These are phyloP conservation scores for Mamestra brassicae DNA, from an alignment of 2,888 invertebrate species.

Conservation along the genomic window DNA sequence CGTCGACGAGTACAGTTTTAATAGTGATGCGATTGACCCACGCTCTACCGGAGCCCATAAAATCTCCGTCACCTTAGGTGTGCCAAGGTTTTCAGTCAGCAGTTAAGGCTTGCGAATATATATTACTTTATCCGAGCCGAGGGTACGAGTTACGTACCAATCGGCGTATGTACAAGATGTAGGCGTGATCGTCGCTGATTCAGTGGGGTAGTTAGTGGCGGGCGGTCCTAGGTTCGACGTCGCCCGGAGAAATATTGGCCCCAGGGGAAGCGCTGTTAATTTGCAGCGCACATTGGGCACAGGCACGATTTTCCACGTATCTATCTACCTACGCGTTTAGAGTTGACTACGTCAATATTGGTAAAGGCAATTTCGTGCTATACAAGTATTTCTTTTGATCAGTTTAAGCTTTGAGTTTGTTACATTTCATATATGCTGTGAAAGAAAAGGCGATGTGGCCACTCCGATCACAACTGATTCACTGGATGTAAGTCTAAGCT, in stretches of 20 bases:
- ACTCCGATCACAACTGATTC: neutral
- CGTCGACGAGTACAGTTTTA: conserved; percentile 48
- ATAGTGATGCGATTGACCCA: conserved; percentile 60
- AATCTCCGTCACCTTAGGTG: conserved; percentile 69
- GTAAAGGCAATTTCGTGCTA: conserved; percentile 72
- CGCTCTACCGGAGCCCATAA: conserved; percentile 60
- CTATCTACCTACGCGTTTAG: conserved; percentile 70
- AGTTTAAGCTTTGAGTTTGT: conserved; percentile 12
- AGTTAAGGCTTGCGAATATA: conserved; percentile 82
- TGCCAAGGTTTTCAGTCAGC: conserved; percentile 80
- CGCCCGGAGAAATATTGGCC: conserved; percentile 89
- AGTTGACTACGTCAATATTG: conserved; percentile 73
- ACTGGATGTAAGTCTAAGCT: too few species aligned
- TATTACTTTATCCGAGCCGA: conserved; percentile 86
- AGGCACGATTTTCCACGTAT: conserved; percentile 86
- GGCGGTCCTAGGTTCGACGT: conserved; percentile 89
- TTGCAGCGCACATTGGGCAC: conserved; percentile 86
- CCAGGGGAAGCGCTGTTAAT: conserved; percentile 88
- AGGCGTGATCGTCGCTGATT: conserved; percentile 91
- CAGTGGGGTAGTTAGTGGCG: conserved; percentile 90
- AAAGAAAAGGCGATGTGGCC: neutral
- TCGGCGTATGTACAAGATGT: conserved; percentile 90
- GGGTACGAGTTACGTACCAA: conserved; percentile 87
- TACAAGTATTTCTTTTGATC: conserved; percentile 59
- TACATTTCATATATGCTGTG: neutral